A percentile compares a stretch with the other conserved stretches of the same genome.
These are phyloP conservation scores for Aphidius ervi DNA, from an alignment of 1,140 invertebrate species.

Conservation along the genomic window DNA sequence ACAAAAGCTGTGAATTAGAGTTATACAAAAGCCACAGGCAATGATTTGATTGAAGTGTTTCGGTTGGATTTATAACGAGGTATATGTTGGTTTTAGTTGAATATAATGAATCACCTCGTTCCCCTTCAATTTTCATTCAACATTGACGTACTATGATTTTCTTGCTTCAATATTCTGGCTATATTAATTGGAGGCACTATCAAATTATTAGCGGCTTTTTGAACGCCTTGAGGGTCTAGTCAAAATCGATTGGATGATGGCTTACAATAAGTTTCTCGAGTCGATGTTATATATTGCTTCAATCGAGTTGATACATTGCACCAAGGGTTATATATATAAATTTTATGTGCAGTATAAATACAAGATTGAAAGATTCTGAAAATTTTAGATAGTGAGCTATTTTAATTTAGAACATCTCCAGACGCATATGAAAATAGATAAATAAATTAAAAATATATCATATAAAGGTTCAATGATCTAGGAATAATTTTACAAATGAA, in stretches of 20 bases:
- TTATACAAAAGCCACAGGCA: not conserved
- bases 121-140: too few species aligned
- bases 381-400: too few species aligned
- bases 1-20: not conserved
- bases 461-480: too few species aligned
- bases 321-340: not conserved
- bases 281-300: conserved; percentile 7
- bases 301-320: conserved; percentile 6
- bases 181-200: conserved; percentile 16
- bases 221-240: conserved; percentile 16
- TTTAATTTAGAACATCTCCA: too few species aligned
- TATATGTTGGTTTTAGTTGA: not conserved
- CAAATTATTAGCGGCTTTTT: conserved; percentile 19
- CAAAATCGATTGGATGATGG: conserved; percentile 12
- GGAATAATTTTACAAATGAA: too few species aligned
- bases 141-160: not conserved
- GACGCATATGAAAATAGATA: too few species aligned
- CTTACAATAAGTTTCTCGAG: not conserved
- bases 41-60: not conserved
- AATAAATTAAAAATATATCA: too few species aligned
- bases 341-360: too few species aligned
- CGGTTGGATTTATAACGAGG: conserved; percentile 4
- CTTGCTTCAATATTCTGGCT: not conserved
- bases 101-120: not conserved
- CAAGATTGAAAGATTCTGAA: too few species aligned